Evolutionary conservation across 2,888 invertebrate species (phyloP), one percentile per base, ranked within the genome.

Genomic region (Nymphalis c-album): DNA sequence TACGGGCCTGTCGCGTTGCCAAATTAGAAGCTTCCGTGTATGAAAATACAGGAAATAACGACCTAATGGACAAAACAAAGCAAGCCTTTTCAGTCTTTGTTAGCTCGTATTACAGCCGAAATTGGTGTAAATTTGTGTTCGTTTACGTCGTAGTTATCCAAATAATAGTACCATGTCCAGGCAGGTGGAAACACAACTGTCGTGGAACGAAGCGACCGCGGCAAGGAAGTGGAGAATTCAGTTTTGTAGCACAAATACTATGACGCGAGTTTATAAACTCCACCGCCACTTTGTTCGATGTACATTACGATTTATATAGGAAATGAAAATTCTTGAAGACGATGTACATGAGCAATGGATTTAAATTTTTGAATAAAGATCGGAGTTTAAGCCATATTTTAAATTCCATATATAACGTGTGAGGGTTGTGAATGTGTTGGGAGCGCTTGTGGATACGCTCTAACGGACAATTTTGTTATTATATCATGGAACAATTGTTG

Each of bases 171-270:
- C 60, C 63, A 64, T 58, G 63, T 70, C 68, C 68, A 67, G 69
- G 64, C 70, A 70, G 69, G 73, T 71, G 71, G 69, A 73, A 73
- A 64, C 71, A 45, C 57, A 65, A 63, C 26, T 31, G 53, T 55
- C 65, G 62, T 63, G 62, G 60, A 67, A 62, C 62, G 66, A 66
- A 70, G 62, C 64, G 48, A 46, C 55, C 67, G 60, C 46, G 57
- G 64, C 64, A 61, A 71, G 70, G 62, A 60, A 71, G 61, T 63
- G 50, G 51, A 50, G 67, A 70, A 70, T 59, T 67, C 60, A 67
- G 68, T 70, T 67, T 67, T 64, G 67, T 64, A 67, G 53, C 22
- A 31, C 50, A 57, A 18, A n/a, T 48, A 58, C 61, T 58, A 57
- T 18, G 57, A 50, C 18, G 18, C 35, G 8, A 13, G 18, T 18